These are phyloP conservation scores for Eurois occulta DNA, from an alignment of 2,888 invertebrate genomes.

Conservation along the genomic window DNA sequence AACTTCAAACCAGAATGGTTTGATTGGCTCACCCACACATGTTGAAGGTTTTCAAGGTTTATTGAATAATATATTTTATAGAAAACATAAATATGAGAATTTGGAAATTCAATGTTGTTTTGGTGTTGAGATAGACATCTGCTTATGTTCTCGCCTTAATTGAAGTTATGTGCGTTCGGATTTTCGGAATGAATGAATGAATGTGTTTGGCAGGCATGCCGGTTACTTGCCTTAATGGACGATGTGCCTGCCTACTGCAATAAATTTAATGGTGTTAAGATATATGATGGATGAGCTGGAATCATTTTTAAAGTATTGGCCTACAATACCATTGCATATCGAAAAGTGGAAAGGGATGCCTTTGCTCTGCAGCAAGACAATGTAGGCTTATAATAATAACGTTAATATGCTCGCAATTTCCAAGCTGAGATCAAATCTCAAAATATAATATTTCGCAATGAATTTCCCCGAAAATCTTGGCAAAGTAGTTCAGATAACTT, in stretches of 20 bases:
- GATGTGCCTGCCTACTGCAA: neutral
- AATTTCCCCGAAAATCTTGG: constrained; percentile 39
- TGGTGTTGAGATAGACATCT: constrained; percentile 31
- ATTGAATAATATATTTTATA: constrained; percentile 53
- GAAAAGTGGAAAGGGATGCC: neutral
- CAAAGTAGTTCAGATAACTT: constrained; percentile 32
- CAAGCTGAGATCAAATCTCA: constrained; percentile 35
- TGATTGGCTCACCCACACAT: constrained; percentile 68
- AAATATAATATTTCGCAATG: constrained; percentile 18
- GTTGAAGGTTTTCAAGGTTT: constrained; percentile 43
- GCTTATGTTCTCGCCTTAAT: constrained; percentile 30
- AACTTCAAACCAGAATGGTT: constrained; percentile 66
- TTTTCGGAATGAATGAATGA: neutral
- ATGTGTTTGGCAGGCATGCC: neutral
- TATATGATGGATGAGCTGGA: neutral
- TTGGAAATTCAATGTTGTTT: constrained; percentile 41
- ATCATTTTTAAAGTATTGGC: neutral
- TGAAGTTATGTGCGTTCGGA: constrained; percentile 3
- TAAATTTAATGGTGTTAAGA: neutral
- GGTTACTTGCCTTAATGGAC: neutral
- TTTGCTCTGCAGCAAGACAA: neutral
- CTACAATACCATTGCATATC: neutral
- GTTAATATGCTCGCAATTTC: neutral
- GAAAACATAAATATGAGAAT: constrained; percentile 53
- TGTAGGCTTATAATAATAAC: neutral